phyloP scores from a whole-genome alignment of 2,797 vertebrate genomes.

The Coluber constrictor region DNA sequence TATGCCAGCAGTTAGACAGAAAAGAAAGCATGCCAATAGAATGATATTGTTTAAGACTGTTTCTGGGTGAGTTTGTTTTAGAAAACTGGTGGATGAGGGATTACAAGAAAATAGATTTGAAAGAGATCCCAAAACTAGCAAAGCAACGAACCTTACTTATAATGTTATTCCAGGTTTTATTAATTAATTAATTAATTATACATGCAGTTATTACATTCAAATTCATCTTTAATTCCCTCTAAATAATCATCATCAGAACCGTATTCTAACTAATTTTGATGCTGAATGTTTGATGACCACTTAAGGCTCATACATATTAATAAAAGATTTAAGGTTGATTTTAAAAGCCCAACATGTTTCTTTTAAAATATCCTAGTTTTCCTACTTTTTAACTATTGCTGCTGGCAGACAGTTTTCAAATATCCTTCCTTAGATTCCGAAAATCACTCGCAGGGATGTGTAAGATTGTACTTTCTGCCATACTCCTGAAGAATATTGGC shows the following conservation, averaged over 20 bases:
- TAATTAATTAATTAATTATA: neutral
- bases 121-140: neutral
- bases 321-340: neutral
- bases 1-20: neutral
- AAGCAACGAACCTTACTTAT: neutral
- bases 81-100: conserved; percentile 26
- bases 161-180: neutral
- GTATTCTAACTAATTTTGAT: neutral
- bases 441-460: neutral
- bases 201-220: neutral
- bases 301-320: neutral
- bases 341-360: neutral
- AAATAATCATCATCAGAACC: neutral
- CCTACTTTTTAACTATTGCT: neutral
- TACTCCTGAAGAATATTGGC: neutral
- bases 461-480: neutral
- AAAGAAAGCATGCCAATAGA: conserved; percentile 42
- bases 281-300: neutral
- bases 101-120: conserved; percentile 32
- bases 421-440: neutral
- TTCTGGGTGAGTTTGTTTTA: conserved; percentile 15
- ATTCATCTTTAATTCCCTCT: neutral
- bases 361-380: neutral
- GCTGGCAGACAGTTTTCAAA: neutral
- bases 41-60: conserved; percentile 49